A percentile compares a stretch with the other conserved stretches of the same genome.
These are phyloP conservation scores for Meda fulgida DNA, from an alignment of 2,797 vertebrate genomes.

Conservation along the genomic window DNA sequence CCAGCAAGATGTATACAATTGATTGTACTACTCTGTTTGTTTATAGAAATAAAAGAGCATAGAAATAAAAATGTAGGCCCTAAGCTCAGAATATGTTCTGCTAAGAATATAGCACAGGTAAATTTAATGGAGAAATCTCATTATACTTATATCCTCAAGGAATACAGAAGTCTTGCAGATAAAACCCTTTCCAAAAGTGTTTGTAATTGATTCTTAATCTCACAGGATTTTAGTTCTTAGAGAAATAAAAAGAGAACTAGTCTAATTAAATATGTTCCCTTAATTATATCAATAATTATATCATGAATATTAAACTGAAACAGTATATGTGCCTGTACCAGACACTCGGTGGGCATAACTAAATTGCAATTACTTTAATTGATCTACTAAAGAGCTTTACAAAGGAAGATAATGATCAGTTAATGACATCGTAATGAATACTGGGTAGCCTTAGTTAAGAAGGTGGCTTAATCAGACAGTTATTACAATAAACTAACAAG, in stretches of 20 bases:
- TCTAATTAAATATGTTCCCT: slow-evolving; percentile 73
- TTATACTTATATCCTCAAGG: slow-evolving; percentile 25
- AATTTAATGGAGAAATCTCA: slow-evolving; percentile 33
- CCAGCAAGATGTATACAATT: not conserved
- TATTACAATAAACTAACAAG: slow-evolving; percentile 10
- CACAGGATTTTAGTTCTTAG: slow-evolving; percentile 65
- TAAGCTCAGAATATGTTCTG: not conserved
- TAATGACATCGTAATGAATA: slow-evolving; percentile 67
- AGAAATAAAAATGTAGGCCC: not conserved
- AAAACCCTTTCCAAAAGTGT: slow-evolving; percentile 66
- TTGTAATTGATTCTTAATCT: slow-evolving; percentile 76
- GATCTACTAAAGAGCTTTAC: slow-evolving; percentile 61
- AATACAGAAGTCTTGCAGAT: slow-evolving; percentile 51
- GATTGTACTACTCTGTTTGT: not conserved
- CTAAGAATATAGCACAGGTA: slow-evolving; percentile 7
- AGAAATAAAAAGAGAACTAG: slow-evolving; percentile 72
- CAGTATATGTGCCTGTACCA: not conserved
- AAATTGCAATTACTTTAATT: slow-evolving; percentile 65
- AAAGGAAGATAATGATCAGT: slow-evolving; percentile 67
- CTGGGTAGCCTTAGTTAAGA: slow-evolving; percentile 33
- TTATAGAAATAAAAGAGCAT: not conserved
- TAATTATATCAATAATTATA: slow-evolving; percentile 70
- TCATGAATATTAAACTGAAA: slow-evolving; percentile 36
- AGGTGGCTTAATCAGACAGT: slow-evolving; percentile 26
- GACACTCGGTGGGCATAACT: slow-evolving; percentile 19